phyloP scores from a whole-genome alignment of 2,797 vertebrate species.

The Anisognathus igniventris region DNA sequence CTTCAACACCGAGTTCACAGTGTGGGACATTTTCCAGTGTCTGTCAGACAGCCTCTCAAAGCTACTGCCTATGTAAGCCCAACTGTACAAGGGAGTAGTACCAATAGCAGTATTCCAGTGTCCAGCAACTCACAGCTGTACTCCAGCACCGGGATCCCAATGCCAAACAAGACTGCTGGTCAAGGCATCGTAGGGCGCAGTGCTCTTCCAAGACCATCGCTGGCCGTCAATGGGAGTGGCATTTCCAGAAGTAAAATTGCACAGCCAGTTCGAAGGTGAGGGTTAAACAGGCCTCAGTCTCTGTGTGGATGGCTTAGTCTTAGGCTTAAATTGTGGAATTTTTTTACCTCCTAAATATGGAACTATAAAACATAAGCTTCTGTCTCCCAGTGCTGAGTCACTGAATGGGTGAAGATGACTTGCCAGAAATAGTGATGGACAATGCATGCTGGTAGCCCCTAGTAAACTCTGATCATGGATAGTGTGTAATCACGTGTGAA shows the following conservation, averaged over 20 bases:
- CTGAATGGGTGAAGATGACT: not conserved
- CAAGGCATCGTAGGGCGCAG: constrained; percentile 79
- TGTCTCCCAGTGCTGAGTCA: not conserved
- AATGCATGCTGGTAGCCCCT: not conserved
- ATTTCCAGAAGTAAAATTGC: constrained; percentile 85
- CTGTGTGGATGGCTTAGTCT: not conserved
- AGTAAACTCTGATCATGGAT: not conserved
- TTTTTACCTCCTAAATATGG: not conserved
- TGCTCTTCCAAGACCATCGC: constrained; percentile 89
- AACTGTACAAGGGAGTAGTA: constrained; percentile 85
- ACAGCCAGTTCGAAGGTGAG: constrained; percentile 85
- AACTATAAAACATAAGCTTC: not conserved
- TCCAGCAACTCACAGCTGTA: constrained; percentile 82
- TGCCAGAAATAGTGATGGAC: not conserved
- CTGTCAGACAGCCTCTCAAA: constrained; percentile 85
- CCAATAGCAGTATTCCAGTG: constrained; percentile 71
- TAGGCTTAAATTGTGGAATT: not conserved
- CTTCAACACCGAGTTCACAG: constrained; percentile 92
- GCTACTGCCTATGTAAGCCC: constrained; percentile 97
- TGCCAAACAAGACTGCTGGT: constrained; percentile 83
- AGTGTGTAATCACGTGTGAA: not conserved
- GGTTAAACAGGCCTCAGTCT: not conserved
- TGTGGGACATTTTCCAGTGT: constrained; percentile 87
- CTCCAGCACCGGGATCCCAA: constrained; percentile 80
- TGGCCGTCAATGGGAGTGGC: constrained; percentile 85